Conservation (phyloP, 2,113 vertebrate genomes). For the Orycteropus afer region DNA sequence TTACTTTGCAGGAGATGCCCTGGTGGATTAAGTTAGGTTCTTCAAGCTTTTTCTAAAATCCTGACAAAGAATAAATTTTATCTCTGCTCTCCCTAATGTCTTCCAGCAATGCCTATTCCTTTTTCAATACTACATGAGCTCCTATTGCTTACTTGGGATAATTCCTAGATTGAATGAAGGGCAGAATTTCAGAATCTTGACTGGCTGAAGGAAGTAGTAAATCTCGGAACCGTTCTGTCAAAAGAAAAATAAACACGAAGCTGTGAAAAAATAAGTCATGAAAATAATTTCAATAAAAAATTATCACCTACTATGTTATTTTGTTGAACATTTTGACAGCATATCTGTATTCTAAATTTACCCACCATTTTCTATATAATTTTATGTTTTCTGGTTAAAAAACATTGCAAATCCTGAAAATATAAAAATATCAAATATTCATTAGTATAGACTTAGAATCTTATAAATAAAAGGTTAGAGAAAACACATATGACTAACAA, state of each 20-base stretch:
- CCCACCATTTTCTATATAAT: background rate
- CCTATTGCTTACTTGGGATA: constrained; percentile 93
- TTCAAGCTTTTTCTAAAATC: background rate
- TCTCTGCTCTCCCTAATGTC: background rate
- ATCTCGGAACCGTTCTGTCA: constrained; percentile 93
- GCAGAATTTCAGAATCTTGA: constrained; percentile 91
- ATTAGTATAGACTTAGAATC: background rate
- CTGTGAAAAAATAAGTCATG: background rate
- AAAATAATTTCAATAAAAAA: constrained; percentile 13
- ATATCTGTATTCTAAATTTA: background rate
- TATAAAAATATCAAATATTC: background rate
- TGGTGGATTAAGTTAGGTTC: background rate
- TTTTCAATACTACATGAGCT: constrained; percentile 61
- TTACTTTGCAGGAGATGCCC: background rate
- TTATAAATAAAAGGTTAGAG: background rate
- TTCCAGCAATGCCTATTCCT: no score
- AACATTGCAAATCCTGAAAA: background rate
- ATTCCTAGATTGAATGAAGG: constrained; percentile 92
- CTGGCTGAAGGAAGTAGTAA: constrained; percentile 89
- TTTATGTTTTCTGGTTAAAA: background rate
- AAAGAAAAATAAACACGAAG: constrained; percentile 69
- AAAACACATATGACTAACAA: background rate
- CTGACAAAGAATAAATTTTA: background rate
- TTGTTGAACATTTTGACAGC: background rate
- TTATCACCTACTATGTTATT: constrained; percentile 3